Conservation (phyloP, 2,113 vertebrate genomes). For the Scatophagus argus region DNA sequence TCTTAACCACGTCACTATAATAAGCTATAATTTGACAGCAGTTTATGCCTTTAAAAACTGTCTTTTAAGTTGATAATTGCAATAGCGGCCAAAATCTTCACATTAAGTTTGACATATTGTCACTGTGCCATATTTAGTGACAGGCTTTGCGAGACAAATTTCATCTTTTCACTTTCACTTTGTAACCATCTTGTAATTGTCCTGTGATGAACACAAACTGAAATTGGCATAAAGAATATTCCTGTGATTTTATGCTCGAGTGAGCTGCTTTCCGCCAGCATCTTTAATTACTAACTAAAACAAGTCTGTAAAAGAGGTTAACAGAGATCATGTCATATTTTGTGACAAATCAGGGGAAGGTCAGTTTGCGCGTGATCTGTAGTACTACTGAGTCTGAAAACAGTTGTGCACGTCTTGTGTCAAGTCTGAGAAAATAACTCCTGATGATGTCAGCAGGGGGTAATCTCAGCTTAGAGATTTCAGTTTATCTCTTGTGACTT, state of each 20-base stretch:
- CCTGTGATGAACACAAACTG: neutral
- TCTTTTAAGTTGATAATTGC: neutral
- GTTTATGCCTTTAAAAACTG: neutral
- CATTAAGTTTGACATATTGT: neutral
- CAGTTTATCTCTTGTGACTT: neutral
- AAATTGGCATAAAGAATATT: neutral
- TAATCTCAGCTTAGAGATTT: neutral
- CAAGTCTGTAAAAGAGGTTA: neutral
- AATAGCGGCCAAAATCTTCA: neutral
- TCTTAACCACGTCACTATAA: conserved; percentile 21
- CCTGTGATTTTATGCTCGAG: neutral
- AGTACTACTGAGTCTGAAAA: neutral
- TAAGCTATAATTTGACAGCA: neutral
- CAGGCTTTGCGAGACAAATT: conserved; percentile 3
- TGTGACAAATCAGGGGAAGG: neutral
- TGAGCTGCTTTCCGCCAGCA: neutral
- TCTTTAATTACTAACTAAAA: neutral
- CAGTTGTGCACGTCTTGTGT: neutral
- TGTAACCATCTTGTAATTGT: neutral
- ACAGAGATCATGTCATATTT: neutral
- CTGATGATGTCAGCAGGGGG: neutral
- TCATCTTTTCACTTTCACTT: neutral
- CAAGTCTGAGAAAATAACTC: neutral
- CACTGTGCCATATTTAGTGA: neutral
- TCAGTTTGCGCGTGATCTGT: neutral